These are phyloP conservation scores for Pelusios castaneus DNA, from an alignment of 2,113 vertebrate species.

Conservation along the genomic window DNA sequence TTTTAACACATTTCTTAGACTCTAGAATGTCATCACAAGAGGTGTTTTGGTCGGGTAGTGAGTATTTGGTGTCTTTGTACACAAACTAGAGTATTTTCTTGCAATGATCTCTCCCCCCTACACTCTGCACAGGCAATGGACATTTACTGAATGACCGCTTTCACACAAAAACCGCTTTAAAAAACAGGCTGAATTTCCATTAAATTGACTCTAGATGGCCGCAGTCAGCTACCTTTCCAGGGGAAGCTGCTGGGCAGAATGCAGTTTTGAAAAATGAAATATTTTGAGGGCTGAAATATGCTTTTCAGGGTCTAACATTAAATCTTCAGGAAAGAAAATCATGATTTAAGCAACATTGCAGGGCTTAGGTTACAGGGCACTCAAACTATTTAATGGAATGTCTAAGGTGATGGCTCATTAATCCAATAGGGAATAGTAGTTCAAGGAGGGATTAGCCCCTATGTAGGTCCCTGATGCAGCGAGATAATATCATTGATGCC, in stretches of 20 bases:
- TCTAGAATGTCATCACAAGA: too few species aligned
- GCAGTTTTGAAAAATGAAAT: background rate
- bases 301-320: rapidly evolving
- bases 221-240: background rate
- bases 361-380: background rate
- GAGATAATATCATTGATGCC: background rate
- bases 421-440: background rate
- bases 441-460: background rate
- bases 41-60: too few species aligned
- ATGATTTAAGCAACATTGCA: background rate
- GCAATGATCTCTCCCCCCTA: background rate
- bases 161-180: background rate
- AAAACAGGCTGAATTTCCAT: background rate
- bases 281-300: background rate
- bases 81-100: background rate
- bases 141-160: background rate
- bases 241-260: background rate
- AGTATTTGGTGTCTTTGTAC: background rate
- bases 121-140: background rate
- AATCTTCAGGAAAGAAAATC: background rate
- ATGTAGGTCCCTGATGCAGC: background rate
- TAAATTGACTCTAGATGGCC: background rate
- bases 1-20: background rate
- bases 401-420: background rate
- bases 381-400: background rate